These are phyloP conservation scores for Odocoileus virginianus DNA, from an alignment of 2,113 vertebrate species.

Conservation along the genomic window DNA sequence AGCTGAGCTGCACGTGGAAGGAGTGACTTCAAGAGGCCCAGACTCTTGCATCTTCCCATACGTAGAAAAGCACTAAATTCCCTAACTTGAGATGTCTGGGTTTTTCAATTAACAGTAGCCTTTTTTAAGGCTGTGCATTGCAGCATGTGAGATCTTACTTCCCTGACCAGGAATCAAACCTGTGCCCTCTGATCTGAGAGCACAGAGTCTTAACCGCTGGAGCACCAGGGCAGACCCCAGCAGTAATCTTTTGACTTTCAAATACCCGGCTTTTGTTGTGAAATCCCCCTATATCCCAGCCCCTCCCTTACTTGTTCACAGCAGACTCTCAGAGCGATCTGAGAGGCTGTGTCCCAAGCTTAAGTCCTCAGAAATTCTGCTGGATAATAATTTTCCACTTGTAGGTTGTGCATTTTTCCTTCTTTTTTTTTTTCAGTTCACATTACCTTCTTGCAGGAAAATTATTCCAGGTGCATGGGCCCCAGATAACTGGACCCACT, in stretches of 20 bases:
- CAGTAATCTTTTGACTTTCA: not conserved
- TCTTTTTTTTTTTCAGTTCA: not conserved
- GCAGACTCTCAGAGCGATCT: not conserved
- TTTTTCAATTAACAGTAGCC: not conserved
- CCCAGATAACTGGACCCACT: accelerated
- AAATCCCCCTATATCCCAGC: not conserved
- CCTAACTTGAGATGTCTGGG: not conserved
- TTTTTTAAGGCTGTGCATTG: not conserved
- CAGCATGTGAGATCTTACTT: not conserved
- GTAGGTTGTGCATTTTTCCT: not conserved
- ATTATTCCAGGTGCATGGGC: not conserved
- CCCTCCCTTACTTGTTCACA: not conserved
- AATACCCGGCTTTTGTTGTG: not conserved
- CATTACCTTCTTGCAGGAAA: not conserved
- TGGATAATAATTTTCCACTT: not conserved
- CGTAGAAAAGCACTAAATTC: not conserved
- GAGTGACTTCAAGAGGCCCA: not conserved
- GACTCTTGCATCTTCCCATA: not conserved
- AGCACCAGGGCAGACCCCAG: not conserved
- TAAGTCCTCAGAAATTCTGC: not conserved
- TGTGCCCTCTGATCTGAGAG: not conserved
- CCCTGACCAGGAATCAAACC: not conserved
- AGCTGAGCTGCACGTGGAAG: not conserved
- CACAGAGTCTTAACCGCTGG: not conserved
- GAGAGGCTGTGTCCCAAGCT: not conserved